These are phyloP conservation scores for Lithodes maja DNA, from an alignment of 2,888 invertebrate species.

Conservation along the genomic window DNA sequence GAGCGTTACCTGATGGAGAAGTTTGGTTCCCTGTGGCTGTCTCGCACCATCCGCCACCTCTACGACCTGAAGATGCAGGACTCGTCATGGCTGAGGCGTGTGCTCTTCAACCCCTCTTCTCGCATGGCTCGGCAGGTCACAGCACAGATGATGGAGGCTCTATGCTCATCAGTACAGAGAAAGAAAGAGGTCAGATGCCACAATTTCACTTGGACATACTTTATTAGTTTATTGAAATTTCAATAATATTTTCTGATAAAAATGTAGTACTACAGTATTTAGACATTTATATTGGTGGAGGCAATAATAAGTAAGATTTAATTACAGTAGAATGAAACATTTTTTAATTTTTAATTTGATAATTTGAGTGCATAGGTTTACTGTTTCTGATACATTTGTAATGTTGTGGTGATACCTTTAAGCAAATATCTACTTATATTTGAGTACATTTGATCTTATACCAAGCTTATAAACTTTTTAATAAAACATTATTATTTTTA, in stretches of 20 bases:
- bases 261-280: too few relatives aligned
- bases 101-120: constrained; percentile 93
- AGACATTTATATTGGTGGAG: background rate
- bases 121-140: constrained; percentile 91
- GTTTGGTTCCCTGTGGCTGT: constrained; percentile 83
- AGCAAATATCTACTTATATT: too few relatives aligned
- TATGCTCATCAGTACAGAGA: constrained; percentile 80
- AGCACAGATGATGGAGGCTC: constrained; percentile 88
- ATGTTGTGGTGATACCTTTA: too few relatives aligned
- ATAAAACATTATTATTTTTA: background rate
- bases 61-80: constrained; percentile 74
- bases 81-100: constrained; percentile 91
- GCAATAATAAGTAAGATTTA: background rate
- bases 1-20: constrained; percentile 83
- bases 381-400: too few relatives aligned
- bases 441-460: too few relatives aligned
- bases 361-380: too few relatives aligned
- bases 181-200: constrained; percentile 79
- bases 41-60: constrained; percentile 72
- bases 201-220: background rate
- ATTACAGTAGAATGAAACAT: background rate
- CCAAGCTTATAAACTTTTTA: too few relatives aligned
- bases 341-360: too few relatives aligned
- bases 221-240: too few relatives aligned
- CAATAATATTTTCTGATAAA: too few relatives aligned